A percentile compares a stretch with the other conserved stretches of the same genome.
Conservation (phyloP, 1,140 invertebrate genomes). For the Neodiprion pinetum region DNA sequence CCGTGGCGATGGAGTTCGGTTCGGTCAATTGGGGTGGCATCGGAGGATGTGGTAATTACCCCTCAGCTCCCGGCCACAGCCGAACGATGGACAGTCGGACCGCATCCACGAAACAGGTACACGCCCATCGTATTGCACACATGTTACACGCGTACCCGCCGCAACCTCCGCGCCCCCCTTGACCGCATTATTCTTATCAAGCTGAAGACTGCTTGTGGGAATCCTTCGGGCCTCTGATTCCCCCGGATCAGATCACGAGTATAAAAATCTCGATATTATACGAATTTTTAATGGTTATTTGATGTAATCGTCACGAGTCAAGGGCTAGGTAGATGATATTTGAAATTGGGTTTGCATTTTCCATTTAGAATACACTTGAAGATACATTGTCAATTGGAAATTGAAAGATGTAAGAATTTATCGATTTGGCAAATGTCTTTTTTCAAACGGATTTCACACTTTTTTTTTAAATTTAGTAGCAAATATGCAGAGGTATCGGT, state of each 20-base stretch:
- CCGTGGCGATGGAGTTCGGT: constrained; percentile 1
- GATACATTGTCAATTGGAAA: too few species aligned
- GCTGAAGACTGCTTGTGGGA: constrained; percentile 1
- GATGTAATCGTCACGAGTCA: neutral
- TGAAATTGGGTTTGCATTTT: too few species aligned
- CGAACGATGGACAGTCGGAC: neutral
- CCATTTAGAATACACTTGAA: too few species aligned
- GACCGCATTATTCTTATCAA: neutral
- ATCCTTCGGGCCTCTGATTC: neutral
- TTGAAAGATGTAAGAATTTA: too few species aligned
- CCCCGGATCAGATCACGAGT: neutral
- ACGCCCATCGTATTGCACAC: constrained; percentile 1
- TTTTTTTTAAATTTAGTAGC: too few species aligned
- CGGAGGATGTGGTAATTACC: constrained; percentile 7
- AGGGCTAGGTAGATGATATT: too few species aligned
- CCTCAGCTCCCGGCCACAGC: neutral
- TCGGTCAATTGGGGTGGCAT: constrained; percentile 4
- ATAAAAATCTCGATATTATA: neutral
- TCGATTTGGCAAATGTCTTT: too few species aligned
- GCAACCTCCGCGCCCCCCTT: neutral
- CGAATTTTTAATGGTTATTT: too few species aligned
- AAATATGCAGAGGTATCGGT: too few species aligned
- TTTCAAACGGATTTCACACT: too few species aligned
- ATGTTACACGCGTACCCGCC: neutral
- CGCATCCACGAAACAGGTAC: constrained; percentile 2